Conservation (phyloP, 1,140 invertebrate species). For the Temnothorax nylanderi region DNA sequence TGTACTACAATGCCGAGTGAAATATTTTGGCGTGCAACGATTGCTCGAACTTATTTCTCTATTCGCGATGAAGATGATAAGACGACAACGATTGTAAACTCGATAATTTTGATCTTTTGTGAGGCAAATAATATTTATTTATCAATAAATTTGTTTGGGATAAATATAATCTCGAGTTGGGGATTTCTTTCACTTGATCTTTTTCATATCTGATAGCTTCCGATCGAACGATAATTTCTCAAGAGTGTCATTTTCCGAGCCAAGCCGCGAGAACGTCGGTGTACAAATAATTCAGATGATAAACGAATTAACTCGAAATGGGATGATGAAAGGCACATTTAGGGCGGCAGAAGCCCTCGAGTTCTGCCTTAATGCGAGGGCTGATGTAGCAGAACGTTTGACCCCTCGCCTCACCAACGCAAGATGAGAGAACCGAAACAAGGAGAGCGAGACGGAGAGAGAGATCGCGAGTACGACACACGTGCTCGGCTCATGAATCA, state of each 20-base stretch:
- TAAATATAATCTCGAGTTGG: neutral
- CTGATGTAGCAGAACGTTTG: slow-evolving; percentile 82
- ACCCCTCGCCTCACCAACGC: slow-evolving; percentile 77
- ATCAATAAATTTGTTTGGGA: slow-evolving; percentile 1
- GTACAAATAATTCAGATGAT: slow-evolving; percentile 84
- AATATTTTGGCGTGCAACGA: slow-evolving; percentile 71
- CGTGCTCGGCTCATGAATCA: slow-evolving; percentile 85
- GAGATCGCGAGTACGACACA: slow-evolving; percentile 68
- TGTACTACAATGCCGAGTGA: slow-evolving; percentile 6
- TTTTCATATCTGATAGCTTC: neutral
- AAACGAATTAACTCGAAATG: slow-evolving; percentile 83
- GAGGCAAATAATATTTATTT: slow-evolving; percentile 13
- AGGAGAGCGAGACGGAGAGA: slow-evolving; percentile 23
- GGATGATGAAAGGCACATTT: slow-evolving; percentile 85
- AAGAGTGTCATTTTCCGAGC: slow-evolving; percentile 15
- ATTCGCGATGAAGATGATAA: neutral
- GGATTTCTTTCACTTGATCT: neutral
- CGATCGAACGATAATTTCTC: slow-evolving; percentile 50
- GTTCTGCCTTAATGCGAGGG: slow-evolving; percentile 69
- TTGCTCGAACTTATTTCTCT: slow-evolving; percentile 66
- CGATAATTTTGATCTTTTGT: neutral
- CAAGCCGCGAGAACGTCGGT: slow-evolving; percentile 62
- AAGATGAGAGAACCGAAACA: slow-evolving; percentile 34
- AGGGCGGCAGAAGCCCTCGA: slow-evolving; percentile 69
- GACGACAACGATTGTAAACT: neutral